Evolutionary conservation across 2,888 invertebrate genomes (phyloP), one percentile per base, ranked within the genome.

Genomic region (Hypselothyrea guttata): DNA sequence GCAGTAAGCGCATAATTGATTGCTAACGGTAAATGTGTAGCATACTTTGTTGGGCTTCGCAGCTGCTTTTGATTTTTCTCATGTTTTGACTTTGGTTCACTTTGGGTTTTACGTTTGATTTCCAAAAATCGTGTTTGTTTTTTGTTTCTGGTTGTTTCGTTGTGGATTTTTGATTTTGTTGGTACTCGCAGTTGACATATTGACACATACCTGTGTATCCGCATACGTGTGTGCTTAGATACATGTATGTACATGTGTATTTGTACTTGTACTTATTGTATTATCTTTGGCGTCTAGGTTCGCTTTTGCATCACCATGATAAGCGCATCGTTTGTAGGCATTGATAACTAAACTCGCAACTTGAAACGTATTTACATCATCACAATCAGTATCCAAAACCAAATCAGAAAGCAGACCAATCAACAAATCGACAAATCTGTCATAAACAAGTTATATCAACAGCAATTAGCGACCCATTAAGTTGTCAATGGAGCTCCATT

Each of bases 1-100:
- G 47, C 54, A 57, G 78, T 72, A 64, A 69, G 53, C 69, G 64
- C 56, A 60, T 73, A 73, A 71, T 58, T 71, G 73, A 73, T 73
- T 60, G 60, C 55, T 28, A 59, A 46, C 56, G 48, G 56, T 68
- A 79, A 75, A 73, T 55, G 62, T 84, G 82, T 78, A 81, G 82
- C 82, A 76, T 78, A 84, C 84, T 84, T 84, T 78, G 61, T 81
- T 78, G 78, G 84, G 78, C 75, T 81, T 81, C 62, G 74, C 58
- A 61, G 69, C 65, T 73, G 62, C 69, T 73, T 74, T 52, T 60
- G 59, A 58, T 46, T 62, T 71, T 12, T 41, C 15, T 7, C 9
- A 1, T 7, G 28, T 8, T 28, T 38, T 38, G 16, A n/a, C 34
- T 15, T 34, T 34, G n/a, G 11, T 9, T 37, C 37, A 42, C 64